Conservation (phyloP, 2,888 invertebrate genomes). For the Parnassius apollo region DNA sequence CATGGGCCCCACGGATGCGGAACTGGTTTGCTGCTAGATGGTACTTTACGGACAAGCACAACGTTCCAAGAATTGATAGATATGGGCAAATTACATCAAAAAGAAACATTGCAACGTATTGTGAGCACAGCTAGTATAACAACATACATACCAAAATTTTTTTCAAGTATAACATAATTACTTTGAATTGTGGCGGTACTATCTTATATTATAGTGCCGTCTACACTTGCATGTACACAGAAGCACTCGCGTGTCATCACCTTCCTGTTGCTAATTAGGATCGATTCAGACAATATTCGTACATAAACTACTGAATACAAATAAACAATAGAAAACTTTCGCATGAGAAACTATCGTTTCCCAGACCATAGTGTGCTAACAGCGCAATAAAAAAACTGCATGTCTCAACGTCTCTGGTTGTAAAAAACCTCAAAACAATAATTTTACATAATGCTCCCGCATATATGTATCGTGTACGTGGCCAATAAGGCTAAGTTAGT, state of each 20-base stretch:
- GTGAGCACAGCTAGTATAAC: no score
- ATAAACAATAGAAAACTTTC: slow-evolving; percentile 56
- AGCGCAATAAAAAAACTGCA: slow-evolving; percentile 56
- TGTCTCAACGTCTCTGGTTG: slow-evolving; percentile 53
- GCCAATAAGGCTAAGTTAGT: no score
- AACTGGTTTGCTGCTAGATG: slow-evolving; percentile 47
- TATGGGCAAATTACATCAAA: not conserved
- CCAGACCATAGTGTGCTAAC: slow-evolving; percentile 62
- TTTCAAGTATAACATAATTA: no score
- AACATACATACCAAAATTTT: no score
- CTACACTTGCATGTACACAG: no score
- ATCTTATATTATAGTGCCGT: no score
- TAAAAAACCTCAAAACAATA: slow-evolving; percentile 63
- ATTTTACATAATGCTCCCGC: slow-evolving; percentile 68
- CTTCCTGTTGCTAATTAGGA: slow-evolving; percentile 16
- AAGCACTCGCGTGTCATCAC: no score
- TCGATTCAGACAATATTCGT: slow-evolving; percentile 30
- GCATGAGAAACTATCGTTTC: slow-evolving; percentile 72
- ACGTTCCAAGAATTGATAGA: not conserved
- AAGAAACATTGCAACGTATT: no score
- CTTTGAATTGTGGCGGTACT: no score
- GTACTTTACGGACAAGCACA: slow-evolving; percentile 9
- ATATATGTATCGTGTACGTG: slow-evolving; percentile 32
- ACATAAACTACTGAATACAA: slow-evolving; percentile 32
- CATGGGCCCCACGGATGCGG: slow-evolving; percentile 60